A percentile compares a stretch with the other conserved stretches of the same genome.
These are phyloP conservation scores for Cossypha niveicapilla DNA, from an alignment of 2,797 vertebrate genomes.

Conservation along the genomic window DNA sequence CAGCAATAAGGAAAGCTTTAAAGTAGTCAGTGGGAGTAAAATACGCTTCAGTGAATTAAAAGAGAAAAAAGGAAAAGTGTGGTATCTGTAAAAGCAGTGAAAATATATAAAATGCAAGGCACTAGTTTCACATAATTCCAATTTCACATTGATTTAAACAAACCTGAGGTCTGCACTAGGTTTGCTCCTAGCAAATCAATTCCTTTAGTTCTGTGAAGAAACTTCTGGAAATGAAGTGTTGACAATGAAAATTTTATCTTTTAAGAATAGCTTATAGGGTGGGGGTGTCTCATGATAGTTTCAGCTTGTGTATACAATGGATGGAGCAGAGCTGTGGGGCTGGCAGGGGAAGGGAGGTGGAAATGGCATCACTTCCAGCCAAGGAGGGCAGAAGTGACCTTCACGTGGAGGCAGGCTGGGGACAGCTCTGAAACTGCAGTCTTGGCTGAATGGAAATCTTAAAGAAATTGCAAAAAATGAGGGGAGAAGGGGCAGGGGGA, in stretches of 20 bases:
- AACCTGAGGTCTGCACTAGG: neutral
- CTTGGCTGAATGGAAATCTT: neutral
- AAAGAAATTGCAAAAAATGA: neutral
- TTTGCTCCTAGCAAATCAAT: neutral
- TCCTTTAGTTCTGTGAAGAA: neutral
- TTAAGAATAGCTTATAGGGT: neutral
- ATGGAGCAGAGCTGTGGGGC: neutral
- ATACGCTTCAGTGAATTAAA: neutral
- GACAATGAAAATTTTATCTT: neutral
- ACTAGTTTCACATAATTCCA: neutral
- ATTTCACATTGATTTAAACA: neutral
- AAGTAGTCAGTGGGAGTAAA: neutral
- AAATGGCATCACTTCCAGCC: neutral
- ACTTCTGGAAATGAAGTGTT: neutral
- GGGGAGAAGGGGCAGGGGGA: rapidly evolving
- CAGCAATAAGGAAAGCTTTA: neutral
- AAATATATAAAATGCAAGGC: neutral
- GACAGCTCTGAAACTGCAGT: neutral
- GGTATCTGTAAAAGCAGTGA: neutral
- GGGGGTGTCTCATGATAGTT: neutral
- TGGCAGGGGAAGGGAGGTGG: neutral
- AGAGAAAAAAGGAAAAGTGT: neutral
- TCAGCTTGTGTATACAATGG: neutral
- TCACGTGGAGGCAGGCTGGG: neutral
- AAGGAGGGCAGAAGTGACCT: neutral